Percentiles rank a stretch among this genome's conserved stretches.
Conservation (phyloP, 2,113 vertebrate species). For the Kryptolebias marmoratus region DNA sequence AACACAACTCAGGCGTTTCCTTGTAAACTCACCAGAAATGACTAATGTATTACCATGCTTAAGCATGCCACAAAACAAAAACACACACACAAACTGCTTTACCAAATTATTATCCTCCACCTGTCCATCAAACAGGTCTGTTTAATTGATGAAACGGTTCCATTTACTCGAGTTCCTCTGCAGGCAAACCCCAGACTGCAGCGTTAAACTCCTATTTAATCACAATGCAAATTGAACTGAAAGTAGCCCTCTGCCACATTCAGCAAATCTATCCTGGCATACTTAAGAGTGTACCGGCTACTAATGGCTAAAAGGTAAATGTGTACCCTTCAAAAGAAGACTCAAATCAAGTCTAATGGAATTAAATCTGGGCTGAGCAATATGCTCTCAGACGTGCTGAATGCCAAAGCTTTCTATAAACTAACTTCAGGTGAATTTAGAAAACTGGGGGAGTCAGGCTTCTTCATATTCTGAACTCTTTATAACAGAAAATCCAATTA, state of each 20-base stretch:
- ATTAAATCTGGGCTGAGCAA: conserved; percentile 49
- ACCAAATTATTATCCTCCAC: conserved; percentile 30
- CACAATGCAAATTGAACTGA: conserved; percentile 57
- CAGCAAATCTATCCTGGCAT: conserved; percentile 55
- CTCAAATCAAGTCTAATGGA: conserved; percentile 55
- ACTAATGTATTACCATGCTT: no score
- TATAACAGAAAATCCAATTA: background rate
- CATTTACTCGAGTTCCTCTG: conserved; percentile 41
- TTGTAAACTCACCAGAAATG: no score
- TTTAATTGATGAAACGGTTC: conserved; percentile 64
- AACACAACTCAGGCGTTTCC: no score
- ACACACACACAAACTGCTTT: background rate
- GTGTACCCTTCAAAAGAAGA: conserved; percentile 9
- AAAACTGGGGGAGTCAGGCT: background rate
- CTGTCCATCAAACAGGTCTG: conserved; percentile 53
- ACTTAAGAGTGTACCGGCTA: conserved; percentile 16
- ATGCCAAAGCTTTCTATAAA: background rate
- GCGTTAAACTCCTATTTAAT: conserved; percentile 58
- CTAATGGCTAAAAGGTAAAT: conserved; percentile 65
- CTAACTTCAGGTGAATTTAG: conserved; percentile 2
- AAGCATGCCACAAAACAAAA: no score
- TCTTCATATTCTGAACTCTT: background rate
- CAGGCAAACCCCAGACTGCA: conserved; percentile 34
- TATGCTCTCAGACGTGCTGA: conserved; percentile 25
- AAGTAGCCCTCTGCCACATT: conserved; percentile 35